Conservation (phyloP, 2,888 invertebrate species). For the Hybos culiciformis region DNA sequence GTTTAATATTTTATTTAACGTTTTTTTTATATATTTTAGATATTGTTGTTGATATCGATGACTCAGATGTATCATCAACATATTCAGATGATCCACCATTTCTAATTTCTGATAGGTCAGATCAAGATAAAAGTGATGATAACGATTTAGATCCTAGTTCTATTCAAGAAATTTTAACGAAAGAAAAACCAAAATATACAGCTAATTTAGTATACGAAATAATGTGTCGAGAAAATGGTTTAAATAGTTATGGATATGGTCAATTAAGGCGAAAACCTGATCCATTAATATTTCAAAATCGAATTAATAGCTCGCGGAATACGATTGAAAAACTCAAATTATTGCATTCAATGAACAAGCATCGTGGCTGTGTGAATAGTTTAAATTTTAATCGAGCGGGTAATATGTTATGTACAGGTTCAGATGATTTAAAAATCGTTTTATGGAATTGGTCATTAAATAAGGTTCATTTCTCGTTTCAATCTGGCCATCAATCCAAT, state of each 20-base stretch:
- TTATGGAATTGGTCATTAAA: constrained; percentile 85
- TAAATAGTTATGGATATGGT: constrained; percentile 13
- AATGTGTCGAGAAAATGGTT: constrained; percentile 27
- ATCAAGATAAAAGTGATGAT: constrained; percentile 5
- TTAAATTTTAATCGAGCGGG: constrained; percentile 67
- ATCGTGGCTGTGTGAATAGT: constrained; percentile 84
- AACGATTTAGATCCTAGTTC: constrained; percentile 9
- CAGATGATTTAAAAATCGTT: constrained; percentile 75
- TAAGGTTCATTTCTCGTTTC: constrained; percentile 48
- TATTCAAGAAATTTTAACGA: constrained; percentile 22
- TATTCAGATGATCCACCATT: background rate
- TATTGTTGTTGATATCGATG: too few relatives aligned
- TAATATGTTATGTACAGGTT: constrained; percentile 70
- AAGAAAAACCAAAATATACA: constrained; percentile 25
- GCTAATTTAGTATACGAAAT: constrained; percentile 24
- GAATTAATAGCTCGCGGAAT: constrained; percentile 69
- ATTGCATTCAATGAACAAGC: constrained; percentile 60
- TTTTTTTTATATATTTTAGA: background rate
- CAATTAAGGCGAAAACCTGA: constrained; percentile 14
- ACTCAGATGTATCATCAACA: too few relatives aligned
- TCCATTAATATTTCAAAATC: constrained; percentile 42
- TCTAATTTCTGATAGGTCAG: constrained; percentile 8
- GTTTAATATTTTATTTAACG: background rate
- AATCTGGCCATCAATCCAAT: constrained; percentile 73
- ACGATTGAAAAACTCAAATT: constrained; percentile 70